phyloP scores from a whole-genome alignment of 2,113 vertebrate species.

The Physeter macrocephalus region DNA sequence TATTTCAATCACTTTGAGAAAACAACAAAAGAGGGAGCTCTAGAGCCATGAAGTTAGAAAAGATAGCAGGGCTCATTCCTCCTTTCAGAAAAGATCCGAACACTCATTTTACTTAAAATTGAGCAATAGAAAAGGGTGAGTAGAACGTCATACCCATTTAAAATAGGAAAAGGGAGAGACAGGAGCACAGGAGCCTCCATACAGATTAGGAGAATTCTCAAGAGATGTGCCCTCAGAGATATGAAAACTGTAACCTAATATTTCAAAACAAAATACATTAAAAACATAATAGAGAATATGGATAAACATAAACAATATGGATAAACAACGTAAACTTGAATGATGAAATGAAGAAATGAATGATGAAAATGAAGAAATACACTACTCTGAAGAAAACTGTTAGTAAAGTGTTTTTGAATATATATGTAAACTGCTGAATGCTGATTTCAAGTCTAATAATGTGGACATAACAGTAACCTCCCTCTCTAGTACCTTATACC shows the following conservation, averaged over 20 bases:
- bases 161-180: neutral
- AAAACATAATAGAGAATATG: neutral
- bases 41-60: neutral
- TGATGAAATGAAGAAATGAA: neutral
- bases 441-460: neutral
- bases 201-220: neutral
- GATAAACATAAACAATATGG: neutral
- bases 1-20: neutral
- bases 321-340: neutral
- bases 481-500: neutral
- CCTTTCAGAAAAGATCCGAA: neutral
- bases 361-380: neutral
- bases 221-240: neutral
- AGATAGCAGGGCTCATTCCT: neutral
- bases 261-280: neutral
- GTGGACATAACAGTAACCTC: neutral
- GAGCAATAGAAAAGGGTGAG: neutral
- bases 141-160: neutral
- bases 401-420: neutral
- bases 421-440: neutral
- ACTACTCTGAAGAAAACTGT: neutral
- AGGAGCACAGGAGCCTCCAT: neutral
- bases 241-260: neutral
- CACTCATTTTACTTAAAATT: neutral
- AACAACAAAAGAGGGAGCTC: conserved; percentile 12